These are phyloP conservation scores for Trichopoda pennipes DNA, from an alignment of 2,888 invertebrate genomes.

Conservation along the genomic window DNA sequence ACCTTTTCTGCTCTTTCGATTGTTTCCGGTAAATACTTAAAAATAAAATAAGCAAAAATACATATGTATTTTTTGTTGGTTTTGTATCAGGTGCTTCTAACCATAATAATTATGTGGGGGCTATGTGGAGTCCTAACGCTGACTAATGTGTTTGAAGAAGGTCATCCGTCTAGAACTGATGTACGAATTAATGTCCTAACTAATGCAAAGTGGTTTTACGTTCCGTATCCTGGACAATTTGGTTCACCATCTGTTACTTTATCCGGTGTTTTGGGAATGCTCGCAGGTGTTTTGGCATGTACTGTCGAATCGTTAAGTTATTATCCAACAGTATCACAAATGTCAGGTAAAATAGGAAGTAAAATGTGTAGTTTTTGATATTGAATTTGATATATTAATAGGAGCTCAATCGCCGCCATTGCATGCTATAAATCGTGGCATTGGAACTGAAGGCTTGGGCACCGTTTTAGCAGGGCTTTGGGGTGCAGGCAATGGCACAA, in stretches of 20 bases:
- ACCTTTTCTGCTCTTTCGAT: slow-evolving; percentile 88
- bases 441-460: slow-evolving; percentile 92
- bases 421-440: slow-evolving; percentile 93
- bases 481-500: slow-evolving; percentile 93
- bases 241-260: slow-evolving; percentile 87
- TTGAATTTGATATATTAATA: slow-evolving; percentile 72
- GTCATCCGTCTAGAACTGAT: slow-evolving; percentile 88
- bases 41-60: too few species aligned
- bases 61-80: too few species aligned
- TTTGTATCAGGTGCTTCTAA: slow-evolving; percentile 85
- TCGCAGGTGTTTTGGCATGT: slow-evolving; percentile 89
- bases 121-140: slow-evolving; percentile 87
- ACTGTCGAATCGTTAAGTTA: slow-evolving; percentile 93
- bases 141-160: slow-evolving; percentile 84
- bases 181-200: slow-evolving; percentile 85
- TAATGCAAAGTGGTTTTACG: slow-evolving; percentile 89
- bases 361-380: neutral
- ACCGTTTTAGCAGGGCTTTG: slow-evolving; percentile 91
- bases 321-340: slow-evolving; percentile 93
- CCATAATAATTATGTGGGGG: slow-evolving; percentile 89
- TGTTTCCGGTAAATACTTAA: slow-evolving; percentile 86
- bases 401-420: slow-evolving; percentile 91
- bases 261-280: slow-evolving; percentile 87
- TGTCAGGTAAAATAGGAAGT: slow-evolving; percentile 84
- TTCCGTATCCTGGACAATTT: slow-evolving; percentile 93